Percentiles rank a stretch among this genome's conserved stretches.
These are phyloP conservation scores for Dreissena rostriformis DNA, from an alignment of 1,140 invertebrate species.

Conservation along the genomic window DNA sequence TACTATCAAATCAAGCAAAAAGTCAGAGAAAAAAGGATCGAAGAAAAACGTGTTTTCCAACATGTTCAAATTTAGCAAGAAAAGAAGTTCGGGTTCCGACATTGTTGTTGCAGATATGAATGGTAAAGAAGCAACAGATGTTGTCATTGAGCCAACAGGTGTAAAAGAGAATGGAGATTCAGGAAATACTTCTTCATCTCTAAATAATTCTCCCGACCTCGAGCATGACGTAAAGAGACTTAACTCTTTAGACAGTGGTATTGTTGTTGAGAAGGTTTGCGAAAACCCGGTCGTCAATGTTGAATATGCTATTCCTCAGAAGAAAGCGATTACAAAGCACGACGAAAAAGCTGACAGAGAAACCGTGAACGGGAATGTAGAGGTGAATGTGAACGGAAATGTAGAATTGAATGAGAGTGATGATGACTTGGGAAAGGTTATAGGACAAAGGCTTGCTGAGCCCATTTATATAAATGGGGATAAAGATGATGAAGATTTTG, in stretches of 20 bases:
- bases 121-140: neutral
- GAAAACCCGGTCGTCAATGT: constrained; percentile 1
- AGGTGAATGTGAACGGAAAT: neutral
- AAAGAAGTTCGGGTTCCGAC: constrained; percentile 5
- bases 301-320: constrained; percentile 51
- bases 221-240: neutral
- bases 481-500: constrained; percentile 45
- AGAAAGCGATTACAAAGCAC: constrained; percentile 9
- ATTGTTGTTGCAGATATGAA: constrained; percentile 12
- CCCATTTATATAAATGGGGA: constrained; percentile 44
- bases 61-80: constrained; percentile 55
- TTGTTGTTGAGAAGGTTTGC: constrained; percentile 37
- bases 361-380: neutral
- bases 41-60: constrained; percentile 15
- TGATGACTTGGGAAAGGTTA: neutral
- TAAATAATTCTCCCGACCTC: too few species aligned
- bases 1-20: neutral
- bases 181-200: too few species aligned
- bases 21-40: constrained; percentile 10
- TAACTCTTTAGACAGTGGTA: constrained; percentile 44
- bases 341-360: neutral
- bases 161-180: neutral
- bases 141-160: constrained; percentile 3
- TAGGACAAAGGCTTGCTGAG: constrained; percentile 2
- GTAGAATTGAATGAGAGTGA: neutral